These are phyloP conservation scores for Cossypha heuglini DNA, from an alignment of 2,797 vertebrate genomes.

Conservation along the genomic window DNA sequence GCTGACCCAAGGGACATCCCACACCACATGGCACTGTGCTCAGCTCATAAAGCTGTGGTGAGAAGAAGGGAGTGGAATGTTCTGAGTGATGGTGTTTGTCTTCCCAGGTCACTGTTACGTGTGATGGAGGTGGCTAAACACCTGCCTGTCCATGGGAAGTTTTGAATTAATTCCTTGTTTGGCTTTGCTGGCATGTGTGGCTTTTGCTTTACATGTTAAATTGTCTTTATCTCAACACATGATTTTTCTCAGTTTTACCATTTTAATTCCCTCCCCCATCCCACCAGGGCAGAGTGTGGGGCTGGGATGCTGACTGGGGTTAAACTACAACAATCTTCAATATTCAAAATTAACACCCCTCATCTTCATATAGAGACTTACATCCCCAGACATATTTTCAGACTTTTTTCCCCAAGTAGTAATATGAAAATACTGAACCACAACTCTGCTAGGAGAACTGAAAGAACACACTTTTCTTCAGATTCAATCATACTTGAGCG, in stretches of 20 bases:
- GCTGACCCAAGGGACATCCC: background rate
- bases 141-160: background rate
- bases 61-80: background rate
- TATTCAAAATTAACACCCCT: background rate
- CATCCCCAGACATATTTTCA: background rate
- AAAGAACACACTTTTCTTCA: background rate
- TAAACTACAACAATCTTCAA: background rate
- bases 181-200: background rate
- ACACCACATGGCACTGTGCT: accelerated
- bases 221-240: background rate
- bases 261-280: background rate
- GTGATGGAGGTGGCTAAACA: background rate
- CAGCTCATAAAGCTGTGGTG: background rate
- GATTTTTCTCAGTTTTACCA: background rate
- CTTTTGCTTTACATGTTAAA: background rate
- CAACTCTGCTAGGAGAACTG: background rate
- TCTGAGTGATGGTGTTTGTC: accelerated
- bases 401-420: background rate
- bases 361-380: background rate
- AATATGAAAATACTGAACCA: background rate
- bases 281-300: background rate
- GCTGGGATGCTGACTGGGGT: background rate
- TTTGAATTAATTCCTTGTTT: background rate
- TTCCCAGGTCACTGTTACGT: background rate
- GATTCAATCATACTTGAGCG: background rate